Evolutionary conservation across 2,888 invertebrate species (phyloP), one percentile per base, ranked within the genome.

Genomic region (Hemicrepidius hirtus): DNA sequence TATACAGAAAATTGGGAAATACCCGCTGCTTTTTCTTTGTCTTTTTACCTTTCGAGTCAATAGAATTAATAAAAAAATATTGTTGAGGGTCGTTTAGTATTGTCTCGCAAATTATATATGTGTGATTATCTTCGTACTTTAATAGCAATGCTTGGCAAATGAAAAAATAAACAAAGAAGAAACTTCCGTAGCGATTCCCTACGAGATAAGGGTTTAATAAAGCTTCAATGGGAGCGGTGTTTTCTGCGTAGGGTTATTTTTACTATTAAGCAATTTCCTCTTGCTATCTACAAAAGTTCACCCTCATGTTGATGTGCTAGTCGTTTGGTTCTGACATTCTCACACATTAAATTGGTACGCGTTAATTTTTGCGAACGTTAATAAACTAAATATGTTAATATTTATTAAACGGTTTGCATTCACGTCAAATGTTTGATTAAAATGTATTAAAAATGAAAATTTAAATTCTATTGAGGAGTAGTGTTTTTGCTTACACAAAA

Each of bases 251-350:
- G 53, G 53, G 53, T 53, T 50, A 53, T 53, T 53, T 53, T 53
- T 53, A 53, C 53, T 53, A 53, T 53, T 53, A 53, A 28, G 53
- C 53, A 53, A 53, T 53, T 53, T 53, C 53, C 53, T 53, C 53
- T 13, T 21, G 53, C 53, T 53, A 21, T 53, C 53, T 53, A 53
- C 53, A 28, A 53, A 53, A 53, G 28, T 53, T 53, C 53, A 32
- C 28, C 53, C 53, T 28, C 53, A 53, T 53, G 53, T 53, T 53
- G 53, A 53, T 53, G 53, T 24, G 28, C 13, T 53, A 53, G 28
- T 13, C 28, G 53, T 4, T 53, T 53, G 53, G 28, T 53, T 53
- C 32, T 24, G 53, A 53, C 53, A 53, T 53, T 53, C 53, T 21
- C 53, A 53, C 32, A 53, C 53, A 53, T 53, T 32, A 53, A 53